phyloP scores from a whole-genome alignment of 2,888 invertebrate species.

The Cephalotes varians region DNA sequence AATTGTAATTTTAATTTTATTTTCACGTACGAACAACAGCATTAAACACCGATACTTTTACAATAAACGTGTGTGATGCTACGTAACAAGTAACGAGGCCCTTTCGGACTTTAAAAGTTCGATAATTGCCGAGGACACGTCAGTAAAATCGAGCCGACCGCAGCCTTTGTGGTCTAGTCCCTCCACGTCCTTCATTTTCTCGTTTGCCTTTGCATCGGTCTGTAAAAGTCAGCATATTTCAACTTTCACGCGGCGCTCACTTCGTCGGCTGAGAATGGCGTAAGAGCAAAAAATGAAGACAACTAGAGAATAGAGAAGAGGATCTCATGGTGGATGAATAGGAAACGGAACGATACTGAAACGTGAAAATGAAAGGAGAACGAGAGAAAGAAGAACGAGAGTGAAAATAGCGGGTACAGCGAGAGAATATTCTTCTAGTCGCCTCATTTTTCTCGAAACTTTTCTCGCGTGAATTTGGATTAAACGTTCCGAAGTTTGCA shows the following conservation, averaged over 20 bases:
- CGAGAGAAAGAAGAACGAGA: conserved; percentile 35
- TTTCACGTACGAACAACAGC: conserved; percentile 57
- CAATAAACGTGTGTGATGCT: conserved; percentile 72
- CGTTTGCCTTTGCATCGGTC: conserved; percentile 70
- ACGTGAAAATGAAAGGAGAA: conserved; percentile 38
- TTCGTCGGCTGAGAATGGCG: conserved; percentile 58
- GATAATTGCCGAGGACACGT: conserved; percentile 85
- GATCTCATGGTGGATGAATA: conserved; percentile 19
- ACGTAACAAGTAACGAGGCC: conserved; percentile 71
- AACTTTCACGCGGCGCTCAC: conserved; percentile 68
- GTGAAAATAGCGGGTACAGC: conserved; percentile 42
- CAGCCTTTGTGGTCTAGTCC: conserved; percentile 84
- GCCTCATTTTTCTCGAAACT: conserved; percentile 43
- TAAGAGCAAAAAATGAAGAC: conserved; percentile 40
- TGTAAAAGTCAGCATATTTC: conserved; percentile 85
- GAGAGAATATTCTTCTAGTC: conserved; percentile 22
- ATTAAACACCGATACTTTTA: conserved; percentile 65
- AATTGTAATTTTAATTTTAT: conserved; percentile 1
- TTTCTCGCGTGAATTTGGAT: conserved; percentile 59
- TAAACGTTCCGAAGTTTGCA: conserved; percentile 50
- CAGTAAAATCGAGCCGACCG: conserved; percentile 84
- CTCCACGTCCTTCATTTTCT: conserved; percentile 66
- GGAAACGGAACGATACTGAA: conserved; percentile 45
- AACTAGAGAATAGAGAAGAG: conserved; percentile 30
- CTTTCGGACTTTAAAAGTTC: conserved; percentile 84